Evolutionary conservation across 2,113 vertebrate species (phyloP).

Genomic region (Psilopsiagon aymara): DNA sequence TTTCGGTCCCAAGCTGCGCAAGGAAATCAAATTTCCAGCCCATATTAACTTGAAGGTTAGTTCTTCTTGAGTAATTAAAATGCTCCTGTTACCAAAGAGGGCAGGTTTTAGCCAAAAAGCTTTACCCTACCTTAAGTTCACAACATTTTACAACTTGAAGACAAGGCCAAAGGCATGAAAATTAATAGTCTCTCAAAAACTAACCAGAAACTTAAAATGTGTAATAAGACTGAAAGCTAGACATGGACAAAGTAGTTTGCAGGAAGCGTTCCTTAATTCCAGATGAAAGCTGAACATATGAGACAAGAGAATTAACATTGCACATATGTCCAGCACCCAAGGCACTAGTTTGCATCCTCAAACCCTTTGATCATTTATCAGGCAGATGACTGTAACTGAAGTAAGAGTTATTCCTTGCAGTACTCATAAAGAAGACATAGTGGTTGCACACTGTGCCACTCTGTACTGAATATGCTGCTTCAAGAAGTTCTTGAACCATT

Average conservation of each 20-base stretch:
- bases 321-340: neutral
- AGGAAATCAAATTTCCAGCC: conserved; percentile 5
- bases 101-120: neutral
- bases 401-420: neutral
- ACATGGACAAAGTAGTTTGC: neutral
- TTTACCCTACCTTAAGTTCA: neutral
- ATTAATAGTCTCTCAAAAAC: neutral
- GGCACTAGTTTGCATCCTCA: neutral
- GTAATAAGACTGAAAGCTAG: neutral
- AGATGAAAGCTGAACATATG: neutral
- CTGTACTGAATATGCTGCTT: neutral
- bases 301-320: neutral
- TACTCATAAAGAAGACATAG: neutral
- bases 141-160: neutral
- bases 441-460: neutral
- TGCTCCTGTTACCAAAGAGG: neutral
- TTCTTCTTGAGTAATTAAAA: neutral
- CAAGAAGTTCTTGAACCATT: neutral
- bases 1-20: neutral
- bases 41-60: neutral
- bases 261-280: neutral
- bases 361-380: neutral
- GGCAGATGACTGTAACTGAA: neutral
- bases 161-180: neutral
- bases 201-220: neutral